Percentiles rank a stretch among this genome's conserved stretches.
phyloP scores from a whole-genome alignment of 1,140 invertebrate species.

The Babylonia areolata region DNA sequence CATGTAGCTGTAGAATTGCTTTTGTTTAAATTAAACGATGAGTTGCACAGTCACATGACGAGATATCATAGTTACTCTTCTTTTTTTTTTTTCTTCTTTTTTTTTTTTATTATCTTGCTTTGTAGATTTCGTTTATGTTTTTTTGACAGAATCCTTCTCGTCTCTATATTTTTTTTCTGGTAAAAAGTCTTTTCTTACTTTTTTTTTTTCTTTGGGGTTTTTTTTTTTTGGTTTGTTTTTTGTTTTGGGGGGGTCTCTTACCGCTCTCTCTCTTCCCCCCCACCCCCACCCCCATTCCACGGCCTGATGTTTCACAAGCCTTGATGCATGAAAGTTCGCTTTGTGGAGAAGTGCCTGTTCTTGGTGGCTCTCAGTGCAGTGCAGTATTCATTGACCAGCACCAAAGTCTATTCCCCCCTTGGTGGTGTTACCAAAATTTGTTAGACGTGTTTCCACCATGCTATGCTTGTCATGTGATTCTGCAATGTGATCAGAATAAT shows the following conservation, averaged over 20 bases:
- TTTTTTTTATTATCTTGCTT: constrained; percentile 39
- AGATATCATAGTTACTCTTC: constrained; percentile 46
- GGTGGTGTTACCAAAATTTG: constrained; percentile 5
- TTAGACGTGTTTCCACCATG: constrained; percentile 19
- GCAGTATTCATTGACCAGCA: constrained; percentile 7
- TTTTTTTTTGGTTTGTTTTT: too few relatives aligned
- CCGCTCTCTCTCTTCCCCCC: too few relatives aligned
- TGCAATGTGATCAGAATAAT: constrained; percentile 53
- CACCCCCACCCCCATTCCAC: background rate
- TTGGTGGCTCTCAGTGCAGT: constrained; percentile 7
- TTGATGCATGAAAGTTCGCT: constrained; percentile 30
- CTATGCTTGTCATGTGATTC: constrained; percentile 69
- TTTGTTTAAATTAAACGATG: constrained; percentile 59
- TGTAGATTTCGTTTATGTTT: constrained; percentile 34
- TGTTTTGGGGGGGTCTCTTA: too few relatives aligned
- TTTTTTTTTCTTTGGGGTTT: too few relatives aligned
- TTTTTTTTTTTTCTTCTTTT: constrained; percentile 55
- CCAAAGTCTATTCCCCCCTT: background rate
- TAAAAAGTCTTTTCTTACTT: constrained; percentile 15
- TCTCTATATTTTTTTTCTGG: constrained; percentile 41
- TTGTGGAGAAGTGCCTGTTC: constrained; percentile 24
- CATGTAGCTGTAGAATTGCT: constrained; percentile 76
- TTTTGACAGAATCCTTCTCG: constrained; percentile 23
- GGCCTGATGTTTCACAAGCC: constrained; percentile 17
- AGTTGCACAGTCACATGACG: constrained; percentile 76